A percentile compares a stretch with the other conserved stretches of the same genome.
phyloP scores from a whole-genome alignment of 2,888 invertebrate species.

The Alentia gelatinosa region DNA sequence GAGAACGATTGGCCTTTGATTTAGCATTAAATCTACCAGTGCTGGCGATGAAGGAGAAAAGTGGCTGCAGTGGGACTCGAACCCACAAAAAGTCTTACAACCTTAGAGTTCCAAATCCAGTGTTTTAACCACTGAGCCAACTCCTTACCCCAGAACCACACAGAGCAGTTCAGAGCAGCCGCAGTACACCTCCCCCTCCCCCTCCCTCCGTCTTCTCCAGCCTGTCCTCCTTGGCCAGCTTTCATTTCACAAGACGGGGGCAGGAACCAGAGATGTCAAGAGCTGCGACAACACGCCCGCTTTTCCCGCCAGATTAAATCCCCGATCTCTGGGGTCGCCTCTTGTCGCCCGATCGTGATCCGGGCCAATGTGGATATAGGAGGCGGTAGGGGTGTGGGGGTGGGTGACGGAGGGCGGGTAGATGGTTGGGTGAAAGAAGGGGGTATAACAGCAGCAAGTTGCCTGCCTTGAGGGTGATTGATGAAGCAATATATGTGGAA shows the following conservation, averaged over 20 bases:
- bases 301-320: conserved; percentile 9
- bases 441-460: not conserved
- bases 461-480: not conserved
- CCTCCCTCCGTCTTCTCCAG: not conserved
- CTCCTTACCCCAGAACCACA: no score
- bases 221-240: not conserved
- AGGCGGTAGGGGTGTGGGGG: not conserved
- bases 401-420: not conserved
- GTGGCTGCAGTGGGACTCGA: no score
- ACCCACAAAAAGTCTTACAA: no score
- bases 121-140: no score
- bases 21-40: no score
- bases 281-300: not conserved
- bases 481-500: not conserved
- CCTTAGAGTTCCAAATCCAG: no score
- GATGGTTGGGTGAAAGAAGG: no score
- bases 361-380: not conserved
- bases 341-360: conserved; percentile 22
- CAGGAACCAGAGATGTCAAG: not conserved
- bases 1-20: no score
- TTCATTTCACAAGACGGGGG: not conserved
- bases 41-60: no score
- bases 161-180: no score
- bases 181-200: not conserved
- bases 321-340: not conserved